phyloP scores from a whole-genome alignment of 2,888 invertebrate species.

The Himalopsyche anomala region DNA sequence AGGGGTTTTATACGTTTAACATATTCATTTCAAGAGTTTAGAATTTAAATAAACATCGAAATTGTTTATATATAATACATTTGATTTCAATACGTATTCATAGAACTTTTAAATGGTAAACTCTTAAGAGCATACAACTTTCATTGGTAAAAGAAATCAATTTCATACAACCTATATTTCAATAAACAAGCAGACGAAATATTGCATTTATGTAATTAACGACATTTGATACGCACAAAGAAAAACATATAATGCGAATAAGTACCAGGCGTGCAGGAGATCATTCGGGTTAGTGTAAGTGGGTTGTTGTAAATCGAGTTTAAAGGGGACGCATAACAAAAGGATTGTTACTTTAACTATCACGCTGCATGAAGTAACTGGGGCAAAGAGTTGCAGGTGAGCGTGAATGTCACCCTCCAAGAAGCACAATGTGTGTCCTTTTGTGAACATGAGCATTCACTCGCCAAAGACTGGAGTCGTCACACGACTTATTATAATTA shows the following conservation, averaged over 20 bases:
- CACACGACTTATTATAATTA: not conserved
- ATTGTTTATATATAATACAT: too few relatives aligned
- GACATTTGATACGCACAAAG: not conserved
- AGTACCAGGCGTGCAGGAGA: not conserved
- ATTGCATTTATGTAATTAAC: not conserved
- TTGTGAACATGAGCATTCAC: not conserved
- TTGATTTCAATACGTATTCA: too few relatives aligned
- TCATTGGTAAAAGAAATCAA: not conserved
- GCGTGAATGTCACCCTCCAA: constrained; percentile 48
- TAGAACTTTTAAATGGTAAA: too few relatives aligned
- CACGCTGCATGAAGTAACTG: constrained; percentile 22
- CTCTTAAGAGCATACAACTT: too few relatives aligned
- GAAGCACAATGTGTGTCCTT: constrained; percentile 32
- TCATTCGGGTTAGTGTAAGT: not conserved
- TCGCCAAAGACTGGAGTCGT: not conserved
- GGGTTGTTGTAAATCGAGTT: constrained; percentile 5
- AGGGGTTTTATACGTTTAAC: too few relatives aligned
- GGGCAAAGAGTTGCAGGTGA: constrained; percentile 41
- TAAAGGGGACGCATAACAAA: not conserved
- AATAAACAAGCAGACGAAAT: not conserved
- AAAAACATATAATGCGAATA: not conserved
- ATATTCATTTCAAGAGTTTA: too few relatives aligned
- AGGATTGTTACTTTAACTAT: not conserved
- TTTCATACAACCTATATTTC: not conserved
- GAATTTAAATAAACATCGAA: too few relatives aligned